Base-by-base conservation (phyloP, 2,888 invertebrate species). In the Eulithis prunata region DNA sequence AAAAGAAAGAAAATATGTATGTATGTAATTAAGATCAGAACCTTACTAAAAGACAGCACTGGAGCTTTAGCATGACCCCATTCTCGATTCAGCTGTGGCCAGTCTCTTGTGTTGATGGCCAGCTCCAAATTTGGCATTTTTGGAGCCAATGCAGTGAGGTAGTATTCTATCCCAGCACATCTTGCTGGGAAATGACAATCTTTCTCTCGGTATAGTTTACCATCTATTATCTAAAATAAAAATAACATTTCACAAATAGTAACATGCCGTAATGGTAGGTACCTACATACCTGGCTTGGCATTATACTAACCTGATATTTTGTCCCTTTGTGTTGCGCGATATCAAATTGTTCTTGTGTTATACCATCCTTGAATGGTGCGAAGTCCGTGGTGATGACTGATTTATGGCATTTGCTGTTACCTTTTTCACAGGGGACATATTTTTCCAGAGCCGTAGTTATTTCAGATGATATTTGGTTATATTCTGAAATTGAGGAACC, bases 41-140 rank as follows among this genome's bases (percentile, higher is more conserved):
- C 96, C 95, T 99, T 99, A 85, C 99, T 99, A 85, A 99, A 99
- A 3, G 99, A 99, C 84, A 99, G 96, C n/a, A 99, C 95, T 12
- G 99, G 99, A 41, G 95, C 94, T 75, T 94, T 89, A 7, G 89
- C 83, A 45, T 90, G 90, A 1, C 94, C 94, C 91, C 94, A 95
- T 61, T 94, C 89, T 72, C 89, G 94, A 73, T 95, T 95, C 14
- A 97, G 92, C 92, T 98, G 98, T 4, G 99, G 99, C 96, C 98
- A 98, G 88, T 99, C 99, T 66, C 98, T 94, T 0, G 97, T 97
- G 83, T 99, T 99, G 21, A 99, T 87, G 12, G 97, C 93, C 68
- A 99, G 89, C 84, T 99, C 99, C 92, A 96, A 95, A 82, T 99
- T 94, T 0, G 97, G 96, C 59, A 98, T 84, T 70, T 95, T 94